phyloP scores from a whole-genome alignment of 2,113 vertebrate genomes.

The Pterocles burchelli region DNA sequence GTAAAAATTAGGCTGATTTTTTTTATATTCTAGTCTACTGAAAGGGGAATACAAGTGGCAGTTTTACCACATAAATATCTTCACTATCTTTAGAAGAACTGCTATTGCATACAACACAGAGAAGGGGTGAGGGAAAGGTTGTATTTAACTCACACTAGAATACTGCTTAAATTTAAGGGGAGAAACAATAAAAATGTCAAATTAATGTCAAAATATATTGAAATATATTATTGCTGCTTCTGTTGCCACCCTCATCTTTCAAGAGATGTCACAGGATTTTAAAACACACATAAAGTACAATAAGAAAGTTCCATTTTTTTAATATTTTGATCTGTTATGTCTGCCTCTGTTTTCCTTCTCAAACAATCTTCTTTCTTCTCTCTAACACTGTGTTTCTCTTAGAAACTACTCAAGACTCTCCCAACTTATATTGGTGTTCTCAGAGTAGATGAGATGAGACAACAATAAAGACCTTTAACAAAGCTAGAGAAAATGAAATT shows the following conservation, averaged over 20 bases:
- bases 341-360: not conserved
- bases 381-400: not conserved
- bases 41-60: not conserved
- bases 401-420: not conserved
- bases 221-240: not conserved
- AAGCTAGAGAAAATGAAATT: not conserved
- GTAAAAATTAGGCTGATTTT: not conserved
- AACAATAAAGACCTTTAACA: not conserved
- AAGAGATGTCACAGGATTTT: not conserved
- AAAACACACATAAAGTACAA: not conserved
- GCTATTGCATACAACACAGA: not conserved
- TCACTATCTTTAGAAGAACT: not conserved
- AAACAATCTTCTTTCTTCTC: not conserved
- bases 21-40: not conserved
- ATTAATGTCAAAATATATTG: not conserved
- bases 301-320: not conserved
- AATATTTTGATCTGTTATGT: not conserved
- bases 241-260: not conserved
- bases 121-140: not conserved
- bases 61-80: not conserved
- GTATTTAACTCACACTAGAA: not conserved
- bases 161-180: not conserved
- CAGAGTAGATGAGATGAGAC: not conserved
- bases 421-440: not conserved
- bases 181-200: not conserved